These are phyloP conservation scores for Tachyglossus aculeatus DNA, from an alignment of 2,797 vertebrate genomes.

Conservation along the genomic window DNA sequence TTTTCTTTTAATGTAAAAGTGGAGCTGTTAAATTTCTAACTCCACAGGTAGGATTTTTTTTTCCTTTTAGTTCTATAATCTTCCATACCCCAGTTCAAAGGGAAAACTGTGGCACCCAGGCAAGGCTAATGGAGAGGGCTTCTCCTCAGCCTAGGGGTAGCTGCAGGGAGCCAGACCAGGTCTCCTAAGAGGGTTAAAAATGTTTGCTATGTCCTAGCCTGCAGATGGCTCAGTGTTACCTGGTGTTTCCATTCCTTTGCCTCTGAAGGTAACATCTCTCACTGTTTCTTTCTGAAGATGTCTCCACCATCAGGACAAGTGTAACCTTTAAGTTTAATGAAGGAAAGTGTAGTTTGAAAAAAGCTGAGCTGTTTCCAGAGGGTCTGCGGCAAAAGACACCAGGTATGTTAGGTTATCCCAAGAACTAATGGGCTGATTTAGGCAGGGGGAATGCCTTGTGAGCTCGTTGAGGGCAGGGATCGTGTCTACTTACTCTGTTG, in stretches of 20 bases:
- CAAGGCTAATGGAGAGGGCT: too few relatives aligned
- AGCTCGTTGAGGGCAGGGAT: too few relatives aligned
- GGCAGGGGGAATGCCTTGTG: background rate
- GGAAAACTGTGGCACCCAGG: too few relatives aligned
- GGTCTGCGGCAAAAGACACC: conserved; percentile 80
- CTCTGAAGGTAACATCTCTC: conserved; percentile 58
- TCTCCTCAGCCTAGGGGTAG: too few relatives aligned
- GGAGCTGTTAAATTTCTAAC: too few relatives aligned
- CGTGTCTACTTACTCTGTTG: too few relatives aligned
- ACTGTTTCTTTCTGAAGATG: conserved; percentile 77
- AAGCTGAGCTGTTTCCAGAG: conserved; percentile 86
- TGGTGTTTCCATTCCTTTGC: conserved; percentile 20
- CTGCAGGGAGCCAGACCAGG: too few relatives aligned
- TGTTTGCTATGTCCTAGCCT: background rate
- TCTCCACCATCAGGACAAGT: conserved; percentile 86
- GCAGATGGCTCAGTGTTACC: background rate
- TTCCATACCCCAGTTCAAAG: too few relatives aligned
- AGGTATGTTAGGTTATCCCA: conserved; percentile 80
- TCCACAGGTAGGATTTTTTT: too few relatives aligned
- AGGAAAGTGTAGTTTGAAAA: conserved; percentile 91
- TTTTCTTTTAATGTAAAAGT: too few relatives aligned
- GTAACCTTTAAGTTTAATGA: conserved; percentile 90
- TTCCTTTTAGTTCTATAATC: too few relatives aligned
- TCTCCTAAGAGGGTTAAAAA: background rate
- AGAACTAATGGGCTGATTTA: background rate